Base-by-base conservation (phyloP, 2,113 vertebrate species). In the Erythrocercus mccallii region DNA sequence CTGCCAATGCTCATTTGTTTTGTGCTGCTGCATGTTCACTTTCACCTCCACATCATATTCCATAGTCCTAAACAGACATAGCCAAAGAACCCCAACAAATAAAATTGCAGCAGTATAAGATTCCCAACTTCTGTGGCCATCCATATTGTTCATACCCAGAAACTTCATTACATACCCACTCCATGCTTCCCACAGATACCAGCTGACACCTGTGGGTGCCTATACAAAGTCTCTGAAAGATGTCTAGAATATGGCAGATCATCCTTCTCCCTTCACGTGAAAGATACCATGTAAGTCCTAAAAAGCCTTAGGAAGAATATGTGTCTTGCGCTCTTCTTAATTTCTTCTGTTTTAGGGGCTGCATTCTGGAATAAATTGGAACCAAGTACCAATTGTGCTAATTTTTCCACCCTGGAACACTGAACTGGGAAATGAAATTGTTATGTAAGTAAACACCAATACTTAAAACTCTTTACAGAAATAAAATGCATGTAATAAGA, bases 1-100 rank as follows among this genome's bases (percentile, higher is more conserved):
- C 3, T 31, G 10, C 16, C 0, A 0, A 40, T 13, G 20, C 35
- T 44, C 28, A 24, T 53, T 65, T 3, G 2, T 33, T 42, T 17
- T 27, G 11, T n/a, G 21, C 33, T 50, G 25, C 31, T 70, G 21
- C 15, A 31, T 17, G 9, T 60, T 18, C 44, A 15, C 24, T 48
- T 69, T 31, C 8, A 45, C 20, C 25, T 37, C 38, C 13, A 5
- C 15, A 48, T 20, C 17, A 9, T 8, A 24, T 48, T 50, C 51
- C 50, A 3, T 11, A 40, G 15, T 25, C 35, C 42, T 45, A 58
- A 73, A 9, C 17, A 45, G 69, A 42, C 21, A 33, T 9, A 25
- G 23, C 27, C 23, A 50, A 54, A 24, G 38, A 21, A 42, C 12
- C 2, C 5, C 28, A 78, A 51, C 15, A 82, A 77, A 83, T 10